Evolutionary conservation across 1,140 invertebrate genomes (phyloP).

Genomic region (Matsumurasca onukii): DNA sequence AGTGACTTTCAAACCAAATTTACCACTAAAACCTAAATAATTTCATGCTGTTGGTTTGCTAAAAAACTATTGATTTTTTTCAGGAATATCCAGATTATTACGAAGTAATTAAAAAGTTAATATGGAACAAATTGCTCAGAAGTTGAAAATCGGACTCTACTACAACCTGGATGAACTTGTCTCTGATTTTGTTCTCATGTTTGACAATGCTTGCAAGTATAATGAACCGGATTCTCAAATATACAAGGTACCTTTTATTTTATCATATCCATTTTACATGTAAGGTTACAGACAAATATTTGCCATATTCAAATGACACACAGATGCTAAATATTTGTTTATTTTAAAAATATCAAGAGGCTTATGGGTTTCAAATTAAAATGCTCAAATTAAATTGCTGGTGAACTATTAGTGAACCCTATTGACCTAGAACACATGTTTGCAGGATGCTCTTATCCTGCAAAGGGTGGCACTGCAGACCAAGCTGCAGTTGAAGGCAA

Average conservation of each 20-base stretch:
- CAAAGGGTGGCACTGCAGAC: conserved; percentile 82
- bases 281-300: no score
- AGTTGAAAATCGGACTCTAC: conserved; percentile 75
- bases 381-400: neutral
- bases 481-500: conserved; percentile 83
- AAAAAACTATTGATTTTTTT: conserved; percentile 25
- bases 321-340: neutral
- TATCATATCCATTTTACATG: no score
- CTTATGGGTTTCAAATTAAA: no score
- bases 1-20: neutral
- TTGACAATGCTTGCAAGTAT: conserved; percentile 99
- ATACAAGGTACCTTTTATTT: conserved; percentile 85
- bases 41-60: neutral
- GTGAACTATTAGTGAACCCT: neutral
- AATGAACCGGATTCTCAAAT: conserved; percentile 99
- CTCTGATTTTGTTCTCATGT: conserved; percentile 94
- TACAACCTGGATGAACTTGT: conserved; percentile 87
- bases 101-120: conserved; percentile 96
- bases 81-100: conserved; percentile 97
- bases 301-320: no score
- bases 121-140: conserved; percentile 92
- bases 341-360: no score
- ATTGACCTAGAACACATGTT: conserved; percentile 2
- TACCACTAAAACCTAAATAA: neutral
- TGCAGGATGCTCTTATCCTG: conserved; percentile 85